Conservation (phyloP, 2,113 vertebrate genomes). For the Pampusana beccarii region DNA sequence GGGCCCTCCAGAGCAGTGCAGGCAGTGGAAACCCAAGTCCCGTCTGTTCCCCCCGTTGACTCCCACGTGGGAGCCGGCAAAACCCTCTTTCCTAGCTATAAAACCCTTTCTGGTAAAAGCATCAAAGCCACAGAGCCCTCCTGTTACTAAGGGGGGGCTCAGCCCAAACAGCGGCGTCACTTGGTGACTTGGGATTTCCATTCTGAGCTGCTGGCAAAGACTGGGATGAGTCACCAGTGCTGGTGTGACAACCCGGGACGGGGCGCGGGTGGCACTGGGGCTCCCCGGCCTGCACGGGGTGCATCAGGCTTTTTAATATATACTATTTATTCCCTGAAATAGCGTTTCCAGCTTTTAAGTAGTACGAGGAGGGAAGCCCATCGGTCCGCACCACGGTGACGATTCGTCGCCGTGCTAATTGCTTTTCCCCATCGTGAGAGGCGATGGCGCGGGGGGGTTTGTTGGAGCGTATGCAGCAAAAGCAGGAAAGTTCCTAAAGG, state of each 20-base stretch:
- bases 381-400: rapidly evolving
- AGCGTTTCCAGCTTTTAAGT: rapidly evolving
- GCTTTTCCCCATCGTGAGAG: rapidly evolving
- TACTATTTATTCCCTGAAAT: background rate
- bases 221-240: constrained; percentile 34
- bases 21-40: background rate
- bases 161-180: background rate
- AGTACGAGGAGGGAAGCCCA: rapidly evolving
- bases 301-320: background rate
- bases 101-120: background rate
- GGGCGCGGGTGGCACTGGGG: background rate
- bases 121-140: background rate
- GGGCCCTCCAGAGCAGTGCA: background rate
- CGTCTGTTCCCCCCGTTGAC: rapidly evolving
- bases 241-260: background rate
- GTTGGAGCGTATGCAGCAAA: background rate
- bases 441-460: background rate
- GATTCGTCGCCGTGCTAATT: rapidly evolving
- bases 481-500: background rate
- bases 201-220: background rate
- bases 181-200: constrained; percentile 39
- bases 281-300: background rate
- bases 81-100: background rate
- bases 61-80: rapidly evolving
- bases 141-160: background rate